These are phyloP conservation scores for Athripsodes cinereus DNA, from an alignment of 2,888 invertebrate genomes.

Conservation along the genomic window DNA sequence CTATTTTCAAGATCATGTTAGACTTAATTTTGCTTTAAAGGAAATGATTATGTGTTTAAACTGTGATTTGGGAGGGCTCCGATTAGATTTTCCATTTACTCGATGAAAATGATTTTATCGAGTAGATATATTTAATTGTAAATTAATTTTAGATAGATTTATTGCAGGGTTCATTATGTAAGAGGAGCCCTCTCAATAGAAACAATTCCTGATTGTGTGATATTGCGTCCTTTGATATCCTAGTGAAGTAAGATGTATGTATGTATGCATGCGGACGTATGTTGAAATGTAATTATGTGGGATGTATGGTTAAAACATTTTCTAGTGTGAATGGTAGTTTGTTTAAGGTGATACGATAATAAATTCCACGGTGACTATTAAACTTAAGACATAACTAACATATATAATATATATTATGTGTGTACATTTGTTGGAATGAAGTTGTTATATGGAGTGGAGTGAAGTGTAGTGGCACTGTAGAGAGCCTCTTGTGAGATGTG, in stretches of 20 bases:
- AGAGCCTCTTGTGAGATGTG: neutral
- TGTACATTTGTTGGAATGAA: conserved; percentile 23
- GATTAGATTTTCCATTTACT: conserved; percentile 27
- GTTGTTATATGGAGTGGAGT: conserved; percentile 6
- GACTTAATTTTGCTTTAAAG: conserved; percentile 27
- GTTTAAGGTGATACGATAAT: conserved; percentile 24
- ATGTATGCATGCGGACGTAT: conserved; percentile 11
- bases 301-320: conserved; percentile 21
- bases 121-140: conserved; percentile 25
- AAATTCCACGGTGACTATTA: conserved; percentile 28
- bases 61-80: conserved; percentile 48
- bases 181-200: conserved; percentile 28
- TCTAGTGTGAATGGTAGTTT: conserved; percentile 10
- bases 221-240: conserved; percentile 29
- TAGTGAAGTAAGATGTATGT: conserved; percentile 27
- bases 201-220: conserved; percentile 29
- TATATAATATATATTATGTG: too few relatives aligned
- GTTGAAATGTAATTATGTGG: conserved; percentile 5
- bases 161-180: conserved; percentile 26
- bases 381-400: conserved; percentile 23
- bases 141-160: conserved; percentile 28
- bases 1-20: conserved; percentile 19
- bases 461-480: neutral
- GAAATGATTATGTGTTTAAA: conserved; percentile 31
- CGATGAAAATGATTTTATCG: conserved; percentile 19